phyloP scores from a whole-genome alignment of 2,113 vertebrate species.

The Cyanoderma ruficeps region DNA sequence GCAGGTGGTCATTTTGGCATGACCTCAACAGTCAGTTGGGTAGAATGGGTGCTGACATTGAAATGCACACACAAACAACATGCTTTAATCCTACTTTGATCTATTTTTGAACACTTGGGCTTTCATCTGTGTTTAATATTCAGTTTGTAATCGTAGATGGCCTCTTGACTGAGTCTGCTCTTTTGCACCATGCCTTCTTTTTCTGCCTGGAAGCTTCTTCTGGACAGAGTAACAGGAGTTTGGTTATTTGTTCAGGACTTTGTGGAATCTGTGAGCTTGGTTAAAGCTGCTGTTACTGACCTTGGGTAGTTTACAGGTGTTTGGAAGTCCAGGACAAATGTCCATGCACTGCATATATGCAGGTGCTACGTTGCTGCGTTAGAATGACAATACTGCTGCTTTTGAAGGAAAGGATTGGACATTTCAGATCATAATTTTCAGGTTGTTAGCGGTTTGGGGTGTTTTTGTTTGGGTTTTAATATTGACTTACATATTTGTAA shows the following conservation, averaged over 20 bases:
- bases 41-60: not conserved
- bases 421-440: not conserved
- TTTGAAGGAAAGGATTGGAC: not conserved
- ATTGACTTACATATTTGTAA: not conserved
- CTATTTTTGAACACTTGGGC: not conserved
- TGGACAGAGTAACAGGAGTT: not conserved
- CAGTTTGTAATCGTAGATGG: not conserved
- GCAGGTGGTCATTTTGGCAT: not conserved
- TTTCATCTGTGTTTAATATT: not conserved
- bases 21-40: not conserved
- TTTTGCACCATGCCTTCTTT: not conserved
- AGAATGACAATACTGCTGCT: not conserved
- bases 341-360: accelerated
- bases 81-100: not conserved
- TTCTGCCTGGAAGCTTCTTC: not conserved
- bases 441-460: not conserved
- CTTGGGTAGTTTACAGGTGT: not conserved
- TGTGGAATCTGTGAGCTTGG: not conserved
- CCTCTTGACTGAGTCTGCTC: not conserved
- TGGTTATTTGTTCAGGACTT: not conserved
- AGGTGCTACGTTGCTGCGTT: not conserved
- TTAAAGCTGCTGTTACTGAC: not conserved
- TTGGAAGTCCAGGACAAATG: not conserved
- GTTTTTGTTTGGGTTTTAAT: not conserved
- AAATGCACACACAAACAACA: not conserved